Percentiles rank a stretch among this genome's conserved stretches.
These are phyloP conservation scores for Trachymyrmex cornetzi DNA, from an alignment of 1,140 invertebrate genomes.

Conservation along the genomic window DNA sequence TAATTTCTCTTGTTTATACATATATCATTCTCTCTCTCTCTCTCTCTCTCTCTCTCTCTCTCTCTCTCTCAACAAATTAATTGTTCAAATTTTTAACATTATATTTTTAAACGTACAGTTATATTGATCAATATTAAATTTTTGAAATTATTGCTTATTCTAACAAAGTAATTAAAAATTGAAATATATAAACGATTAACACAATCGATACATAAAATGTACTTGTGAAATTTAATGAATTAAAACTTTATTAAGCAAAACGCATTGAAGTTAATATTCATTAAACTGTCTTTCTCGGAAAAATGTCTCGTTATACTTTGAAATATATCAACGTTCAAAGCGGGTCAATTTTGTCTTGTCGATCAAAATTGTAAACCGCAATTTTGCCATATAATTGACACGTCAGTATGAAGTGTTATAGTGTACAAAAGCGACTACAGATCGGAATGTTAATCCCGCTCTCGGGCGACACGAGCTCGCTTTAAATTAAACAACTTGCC, in stretches of 20 bases:
- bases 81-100: slow-evolving; percentile 7
- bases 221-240: background rate
- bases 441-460: slow-evolving; percentile 57
- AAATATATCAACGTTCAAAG: background rate
- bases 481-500: slow-evolving; percentile 56
- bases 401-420: slow-evolving; percentile 12
- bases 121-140: background rate
- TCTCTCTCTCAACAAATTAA: background rate
- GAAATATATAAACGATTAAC: background rate
- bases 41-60: no score
- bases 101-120: background rate
- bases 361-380: slow-evolving; percentile 21
- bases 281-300: background rate
- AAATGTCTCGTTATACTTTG: background rate
- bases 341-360: background rate
- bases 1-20: background rate
- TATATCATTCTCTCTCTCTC: background rate
- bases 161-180: background rate
- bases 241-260: background rate
- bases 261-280: background rate
- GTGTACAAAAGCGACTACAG: slow-evolving; percentile 20
- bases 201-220: background rate
- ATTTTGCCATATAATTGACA: slow-evolving; percentile 46
- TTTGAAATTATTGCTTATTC: background rate
- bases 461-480: slow-evolving; percentile 19